Evolutionary conservation across 2,797 vertebrate species (phyloP), one percentile per base, ranked within the genome.

Genomic region (Mus caroli): DNA sequence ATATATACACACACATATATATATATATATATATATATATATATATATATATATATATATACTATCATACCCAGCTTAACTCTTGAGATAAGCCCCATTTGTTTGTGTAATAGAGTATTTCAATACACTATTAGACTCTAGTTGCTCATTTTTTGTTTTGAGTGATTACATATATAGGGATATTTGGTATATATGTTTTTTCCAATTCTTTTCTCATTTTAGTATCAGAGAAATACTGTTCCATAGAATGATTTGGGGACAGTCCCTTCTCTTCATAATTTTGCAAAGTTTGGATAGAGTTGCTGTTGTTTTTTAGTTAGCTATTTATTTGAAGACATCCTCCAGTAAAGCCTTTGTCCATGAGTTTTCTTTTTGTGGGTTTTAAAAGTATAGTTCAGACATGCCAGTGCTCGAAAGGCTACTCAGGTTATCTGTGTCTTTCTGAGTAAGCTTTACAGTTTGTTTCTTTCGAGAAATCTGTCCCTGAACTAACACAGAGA

Each of bases 281-380:
- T 93, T 71, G 13, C 34, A 92, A 92, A 71, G 37, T 34, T 76
- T 92, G n/a, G 76, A 5, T 92, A 60, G 46, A 77, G 20, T 95
- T 92, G 50, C 2, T 95, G 37, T 86, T 88, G 50, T 88, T 88
- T 88, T 88, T 31, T 9, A 50, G 80, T 95, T 17, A 86, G 24
- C 40, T 94, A 40, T 90, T 93, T 93, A 28, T 60, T 82, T 82
- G 69, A 54, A 94, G 84, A 92, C 90, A 93, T 92, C 91, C 15
- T 87, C 58, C 28, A 91, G 4, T 77, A 54, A 96, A 91, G 34
- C 17, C 31, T 22, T 95, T 82, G 7, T 62, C 17, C 15, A 34
- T 91, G 37, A 56, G 7, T 93, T 93, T 91, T 91, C 62, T 90
- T 40, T 91, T 28, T 90, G 10, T 91, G 95, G 84, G 58, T 3